These are phyloP conservation scores for Leucopsar rothschildi DNA, from an alignment of 2,113 vertebrate species.

Conservation along the genomic window DNA sequence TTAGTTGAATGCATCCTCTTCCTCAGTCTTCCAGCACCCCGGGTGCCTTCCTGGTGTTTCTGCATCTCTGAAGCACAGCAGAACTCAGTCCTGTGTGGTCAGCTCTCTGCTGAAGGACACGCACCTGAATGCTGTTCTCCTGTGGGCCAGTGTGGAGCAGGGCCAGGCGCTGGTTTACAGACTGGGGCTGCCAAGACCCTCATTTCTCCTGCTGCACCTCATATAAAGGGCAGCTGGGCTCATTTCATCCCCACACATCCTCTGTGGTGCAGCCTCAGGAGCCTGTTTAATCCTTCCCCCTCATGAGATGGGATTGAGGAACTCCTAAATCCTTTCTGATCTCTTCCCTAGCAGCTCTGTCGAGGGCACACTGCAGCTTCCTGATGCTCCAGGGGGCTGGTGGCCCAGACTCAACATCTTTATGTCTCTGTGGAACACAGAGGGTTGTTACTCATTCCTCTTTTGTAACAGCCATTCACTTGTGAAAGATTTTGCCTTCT, in stretches of 20 bases:
- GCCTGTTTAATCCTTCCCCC: background rate
- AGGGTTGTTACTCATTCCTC: background rate
- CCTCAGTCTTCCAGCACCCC: background rate
- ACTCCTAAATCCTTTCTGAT: background rate
- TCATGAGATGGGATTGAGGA: background rate
- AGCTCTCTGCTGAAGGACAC: background rate
- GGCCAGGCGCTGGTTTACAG: background rate
- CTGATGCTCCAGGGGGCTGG: background rate
- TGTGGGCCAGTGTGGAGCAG: background rate
- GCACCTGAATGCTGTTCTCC: fast-evolving
- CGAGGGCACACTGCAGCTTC: background rate
- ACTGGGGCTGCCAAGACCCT: background rate
- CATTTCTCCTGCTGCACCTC: background rate
- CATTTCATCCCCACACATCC: background rate
- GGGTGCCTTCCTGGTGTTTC: background rate
- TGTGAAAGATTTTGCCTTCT: background rate
- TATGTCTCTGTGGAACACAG: background rate
- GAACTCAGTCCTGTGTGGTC: fast-evolving
- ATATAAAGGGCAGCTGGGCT: background rate
- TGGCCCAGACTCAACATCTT: background rate
- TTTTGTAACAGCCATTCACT: background rate
- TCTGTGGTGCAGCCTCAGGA: background rate
- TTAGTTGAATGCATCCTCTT: background rate
- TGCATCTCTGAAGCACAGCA: background rate
- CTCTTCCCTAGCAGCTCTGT: background rate